Conservation (phyloP, 2,113 vertebrate genomes). For the Falco punctatus region DNA sequence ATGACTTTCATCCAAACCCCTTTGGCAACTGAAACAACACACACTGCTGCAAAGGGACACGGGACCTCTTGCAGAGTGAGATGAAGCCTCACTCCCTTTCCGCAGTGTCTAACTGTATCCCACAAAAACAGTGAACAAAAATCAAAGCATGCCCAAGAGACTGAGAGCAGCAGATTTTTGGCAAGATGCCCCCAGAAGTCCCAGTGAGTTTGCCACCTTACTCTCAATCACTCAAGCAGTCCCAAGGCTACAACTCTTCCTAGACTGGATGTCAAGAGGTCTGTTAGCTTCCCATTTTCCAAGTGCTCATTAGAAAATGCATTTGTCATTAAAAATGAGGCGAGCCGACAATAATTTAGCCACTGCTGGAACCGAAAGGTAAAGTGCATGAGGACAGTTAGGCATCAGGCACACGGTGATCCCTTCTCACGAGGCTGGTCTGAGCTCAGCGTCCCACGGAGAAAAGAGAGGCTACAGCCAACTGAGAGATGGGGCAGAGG, state of each 20-base stretch:
- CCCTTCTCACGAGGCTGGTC: not conserved
- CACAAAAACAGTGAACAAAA: not conserved
- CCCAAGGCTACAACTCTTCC: not conserved
- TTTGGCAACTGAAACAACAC: not conserved
- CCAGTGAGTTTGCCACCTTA: not conserved
- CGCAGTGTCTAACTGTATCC: not conserved
- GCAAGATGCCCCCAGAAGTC: not conserved
- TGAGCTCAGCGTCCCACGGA: not conserved
- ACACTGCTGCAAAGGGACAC: not conserved
- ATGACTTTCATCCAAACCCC: not conserved
- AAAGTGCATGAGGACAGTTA: not conserved
- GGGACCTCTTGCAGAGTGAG: not conserved
- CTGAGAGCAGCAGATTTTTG: not conserved
- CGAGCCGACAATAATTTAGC: not conserved
- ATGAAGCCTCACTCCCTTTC: not conserved
- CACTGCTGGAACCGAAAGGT: not conserved
- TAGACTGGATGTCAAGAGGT: not conserved
- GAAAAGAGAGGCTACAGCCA: not conserved
- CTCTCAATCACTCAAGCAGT: not conserved
- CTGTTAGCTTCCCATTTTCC: not conserved
- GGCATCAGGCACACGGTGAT: not conserved
- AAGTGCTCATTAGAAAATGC: not conserved
- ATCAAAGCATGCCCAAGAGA: not conserved
- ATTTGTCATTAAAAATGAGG: not conserved
- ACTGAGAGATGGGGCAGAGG: not conserved